Base-by-base conservation (phyloP, 2,797 vertebrate genomes). In the Pyrocephalus nanus region DNA sequence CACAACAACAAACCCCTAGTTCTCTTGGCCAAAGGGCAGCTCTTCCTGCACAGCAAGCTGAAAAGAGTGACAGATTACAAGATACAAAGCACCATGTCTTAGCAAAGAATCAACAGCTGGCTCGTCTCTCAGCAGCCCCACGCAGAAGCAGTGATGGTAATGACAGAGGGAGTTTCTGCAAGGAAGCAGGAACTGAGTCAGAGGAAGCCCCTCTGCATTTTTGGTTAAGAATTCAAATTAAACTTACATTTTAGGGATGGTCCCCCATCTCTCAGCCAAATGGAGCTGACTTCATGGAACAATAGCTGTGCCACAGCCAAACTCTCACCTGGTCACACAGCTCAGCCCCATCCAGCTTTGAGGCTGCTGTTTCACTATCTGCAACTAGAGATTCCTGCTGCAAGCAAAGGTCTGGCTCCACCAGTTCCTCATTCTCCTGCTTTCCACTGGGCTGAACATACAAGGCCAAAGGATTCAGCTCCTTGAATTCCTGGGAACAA, bases 391-490 rank as follows among this genome's bases (percentile, higher is more conserved):
- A 92, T 60, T 90, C 71, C 71, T 67, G 92, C 78, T 95, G 94
- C 26, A 93, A 85, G 58, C 7, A 1, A 85, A 65, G 26, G 13
- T 40, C 73, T 91, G 91, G 51, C 32, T 93, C 92, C 50, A 72
- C 34, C 73, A 87, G 40, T 43, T 83, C 76, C 84, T 38, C 17
- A 8, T 85, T 78, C 43, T 88, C 86, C 5, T 70, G 73, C 23
- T 65, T 86, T 17, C 27, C 69, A 66, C 73, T 80, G 60, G 95
- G 72, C 50, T 88, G 91, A 29, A 97, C 30, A 53, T 98, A 98
- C 34, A 98, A 90, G 51, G 96, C 91, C 14, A 87, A 96, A 34
- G 95, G 97, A 76, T 98, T 98, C 72, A 97, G 80, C 12, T 97
- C 94, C 85, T 64, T 65, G 65, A 97, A 98, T 51, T 95, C 97